Base-by-base conservation (phyloP, 2,888 invertebrate genomes). In the Brachyptera putata region DNA sequence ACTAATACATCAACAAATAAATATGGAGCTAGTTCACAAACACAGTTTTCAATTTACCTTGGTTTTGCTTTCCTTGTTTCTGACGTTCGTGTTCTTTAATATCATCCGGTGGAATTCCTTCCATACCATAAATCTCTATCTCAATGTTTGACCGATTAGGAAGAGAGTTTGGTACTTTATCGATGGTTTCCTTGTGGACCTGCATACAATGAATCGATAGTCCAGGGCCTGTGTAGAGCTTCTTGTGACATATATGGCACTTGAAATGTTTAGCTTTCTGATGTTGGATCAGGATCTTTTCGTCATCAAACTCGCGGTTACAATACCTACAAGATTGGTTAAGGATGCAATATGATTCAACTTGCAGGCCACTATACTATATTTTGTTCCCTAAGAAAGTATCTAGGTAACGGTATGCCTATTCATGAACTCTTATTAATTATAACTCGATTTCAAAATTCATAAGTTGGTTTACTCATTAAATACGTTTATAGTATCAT, bases 181-280 rank as follows among this genome's bases (percentile, higher is more conserved):
- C 98, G 75, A 99, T 95, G 61, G 96, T 95, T 79, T 99, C 99
- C 80, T 99, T 99, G 77, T 99, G 99, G 63, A 99, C 98, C 91
- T 99, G 98, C 96, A 98, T 96, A 78, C 98, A 99, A 78, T 99
- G 98, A 79, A 99, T 99, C 69, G 97, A 95, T 68, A 99, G 80
- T 43, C 98, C 99, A 64, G 98, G 98, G 61, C 95, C 96, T 58
- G 98, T 98, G 76, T 97, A 99, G 68, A 99, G 79, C 79, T 97
- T 97, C 78, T 98, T 98, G 79, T 98, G 97, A 79, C 99, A 99
- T 76, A 98, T 95, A 77, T 97, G 97, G 82, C 99, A 99, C 81
- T 99, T 99, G 76, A 99, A 99, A 81, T 99, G 99, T 77, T 99
- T 99, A 50, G 99, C 99, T 77, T 99, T 99, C 77, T 99, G 99